Evolutionary conservation across 2,797 vertebrate species (phyloP).

Genomic region (Passerculus sandwichensis): DNA sequence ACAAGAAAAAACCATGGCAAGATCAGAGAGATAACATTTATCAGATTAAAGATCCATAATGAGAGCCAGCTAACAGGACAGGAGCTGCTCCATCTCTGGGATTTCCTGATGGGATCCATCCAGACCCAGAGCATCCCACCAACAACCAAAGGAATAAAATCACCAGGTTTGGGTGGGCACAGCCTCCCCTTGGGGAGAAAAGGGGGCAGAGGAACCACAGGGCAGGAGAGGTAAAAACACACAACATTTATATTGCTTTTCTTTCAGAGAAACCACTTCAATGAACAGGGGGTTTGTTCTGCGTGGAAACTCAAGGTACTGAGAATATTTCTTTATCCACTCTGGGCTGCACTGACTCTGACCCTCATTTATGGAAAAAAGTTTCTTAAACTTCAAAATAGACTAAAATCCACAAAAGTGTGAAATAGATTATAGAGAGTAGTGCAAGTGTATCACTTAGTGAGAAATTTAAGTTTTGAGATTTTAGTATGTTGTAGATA

Average conservation of each 20-base stretch:
- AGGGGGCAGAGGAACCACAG: too few species aligned
- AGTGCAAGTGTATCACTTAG: too few species aligned
- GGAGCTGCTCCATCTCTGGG: background rate
- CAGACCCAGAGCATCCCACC: background rate
- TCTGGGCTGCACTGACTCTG: too few species aligned
- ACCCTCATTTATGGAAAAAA: too few species aligned
- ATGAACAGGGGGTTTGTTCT: background rate
- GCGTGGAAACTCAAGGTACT: too few species aligned
- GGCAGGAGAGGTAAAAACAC: background rate
- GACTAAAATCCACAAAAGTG: too few species aligned
- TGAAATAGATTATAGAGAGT: too few species aligned
- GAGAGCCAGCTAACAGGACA: background rate
- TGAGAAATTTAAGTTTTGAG: too few species aligned
- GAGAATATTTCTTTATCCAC: too few species aligned
- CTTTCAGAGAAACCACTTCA: background rate
- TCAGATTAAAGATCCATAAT: background rate
- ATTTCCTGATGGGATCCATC: background rate
- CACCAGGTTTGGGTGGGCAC: background rate
- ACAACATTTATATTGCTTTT: background rate
- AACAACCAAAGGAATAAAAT: background rate
- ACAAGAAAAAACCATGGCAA: background rate
- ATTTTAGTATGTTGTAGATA: too few species aligned
- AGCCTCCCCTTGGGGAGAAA: background rate
- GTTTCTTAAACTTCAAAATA: too few species aligned
- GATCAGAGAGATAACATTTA: background rate